phyloP scores from a whole-genome alignment of 2,113 vertebrate species.

The Callipepla squamata region DNA sequence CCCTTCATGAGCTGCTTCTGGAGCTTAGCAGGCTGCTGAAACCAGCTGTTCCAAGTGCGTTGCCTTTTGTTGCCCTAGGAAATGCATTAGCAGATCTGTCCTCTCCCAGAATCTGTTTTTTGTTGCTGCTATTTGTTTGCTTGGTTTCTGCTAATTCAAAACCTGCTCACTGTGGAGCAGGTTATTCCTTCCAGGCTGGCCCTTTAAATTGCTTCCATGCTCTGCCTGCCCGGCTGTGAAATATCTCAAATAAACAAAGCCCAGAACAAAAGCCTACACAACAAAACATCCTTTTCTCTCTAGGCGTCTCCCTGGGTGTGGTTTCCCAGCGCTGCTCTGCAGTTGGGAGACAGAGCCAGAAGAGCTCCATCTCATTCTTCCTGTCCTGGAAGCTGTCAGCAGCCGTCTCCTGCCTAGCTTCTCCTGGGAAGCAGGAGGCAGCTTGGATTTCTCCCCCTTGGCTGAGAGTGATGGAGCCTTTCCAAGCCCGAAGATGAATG shows the following conservation, averaged over 20 bases:
- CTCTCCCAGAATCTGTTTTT: rapidly evolving
- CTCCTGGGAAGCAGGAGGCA: not conserved
- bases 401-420: not conserved
- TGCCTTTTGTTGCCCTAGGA: not conserved
- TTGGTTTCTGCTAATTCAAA: not conserved
- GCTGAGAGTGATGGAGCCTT: not conserved
- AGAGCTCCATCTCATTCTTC: not conserved
- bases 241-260: conserved; percentile 7
- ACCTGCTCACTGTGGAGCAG: not conserved
- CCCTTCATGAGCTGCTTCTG: not conserved
- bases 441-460: not conserved
- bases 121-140: not conserved
- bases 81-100: not conserved
- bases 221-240: conserved; percentile 2
- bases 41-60: not conserved
- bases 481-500: not conserved
- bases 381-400: conserved; percentile 16
- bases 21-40: not conserved
- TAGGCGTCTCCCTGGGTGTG: conserved; percentile 37
- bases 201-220: conserved; percentile 41
- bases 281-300: conserved; percentile 53
- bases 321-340: conserved; percentile 36
- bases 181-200: not conserved
- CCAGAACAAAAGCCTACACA: conserved; percentile 45
- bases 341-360: conserved; percentile 20